These are phyloP conservation scores for Orientallactaga sibirica DNA, from an alignment of 2,797 vertebrate species.

Conservation along the genomic window DNA sequence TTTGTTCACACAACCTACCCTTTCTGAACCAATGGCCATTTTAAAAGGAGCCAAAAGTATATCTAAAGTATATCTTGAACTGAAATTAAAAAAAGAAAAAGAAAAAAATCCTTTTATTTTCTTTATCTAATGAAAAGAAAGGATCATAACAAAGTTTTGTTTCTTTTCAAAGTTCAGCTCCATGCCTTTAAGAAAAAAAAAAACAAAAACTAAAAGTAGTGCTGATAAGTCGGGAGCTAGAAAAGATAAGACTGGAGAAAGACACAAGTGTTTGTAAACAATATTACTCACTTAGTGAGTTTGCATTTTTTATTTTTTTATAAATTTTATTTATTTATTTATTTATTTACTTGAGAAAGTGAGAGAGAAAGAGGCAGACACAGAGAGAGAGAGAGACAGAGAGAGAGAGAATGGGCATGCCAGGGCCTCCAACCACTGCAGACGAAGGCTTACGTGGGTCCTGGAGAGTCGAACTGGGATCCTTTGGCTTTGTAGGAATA, in stretches of 20 bases:
- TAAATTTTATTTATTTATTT: too few species aligned
- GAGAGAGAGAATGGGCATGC: too few species aligned
- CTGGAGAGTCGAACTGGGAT: too few species aligned
- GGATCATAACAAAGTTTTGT: neutral
- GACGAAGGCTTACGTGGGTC: too few species aligned
- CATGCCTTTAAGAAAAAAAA: neutral
- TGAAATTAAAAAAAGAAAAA: slow-evolving; percentile 39
- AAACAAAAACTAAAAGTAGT: neutral
- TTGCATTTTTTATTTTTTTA: neutral
- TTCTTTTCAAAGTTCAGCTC: neutral
- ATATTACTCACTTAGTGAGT: neutral
- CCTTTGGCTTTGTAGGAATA: too few species aligned
- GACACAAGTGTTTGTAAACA: neutral
- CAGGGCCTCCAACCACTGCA: too few species aligned
- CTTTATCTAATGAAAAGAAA: slow-evolving; percentile 26
- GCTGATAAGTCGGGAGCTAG: neutral
- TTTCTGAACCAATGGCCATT: slow-evolving; percentile 65
- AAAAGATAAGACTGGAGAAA: neutral
- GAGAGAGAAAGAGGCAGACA: too few species aligned
- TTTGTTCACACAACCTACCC: neutral
- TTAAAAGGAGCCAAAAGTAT: too few species aligned
- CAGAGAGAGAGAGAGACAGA: too few species aligned
- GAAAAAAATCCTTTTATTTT: neutral
- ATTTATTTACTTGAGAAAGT: too few species aligned
- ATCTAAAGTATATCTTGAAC: slow-evolving; percentile 24